phyloP scores from a whole-genome alignment of 2,888 invertebrate genomes.

The Limenitis camilla region DNA sequence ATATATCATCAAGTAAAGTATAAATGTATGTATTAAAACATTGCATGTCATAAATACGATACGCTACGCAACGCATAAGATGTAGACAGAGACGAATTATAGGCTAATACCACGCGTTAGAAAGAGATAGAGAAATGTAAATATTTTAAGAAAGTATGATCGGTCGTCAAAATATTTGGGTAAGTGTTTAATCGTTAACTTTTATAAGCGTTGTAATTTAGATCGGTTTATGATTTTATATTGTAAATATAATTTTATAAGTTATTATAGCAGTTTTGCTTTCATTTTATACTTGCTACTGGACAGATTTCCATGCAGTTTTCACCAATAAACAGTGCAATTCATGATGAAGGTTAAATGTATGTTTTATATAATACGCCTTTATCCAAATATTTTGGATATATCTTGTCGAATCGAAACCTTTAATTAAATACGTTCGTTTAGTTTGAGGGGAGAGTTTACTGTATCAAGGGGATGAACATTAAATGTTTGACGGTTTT shows the following conservation, averaged over 20 bases:
- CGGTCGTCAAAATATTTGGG: constrained; percentile 25
- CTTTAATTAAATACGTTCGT: too few relatives aligned
- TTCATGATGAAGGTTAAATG: too few relatives aligned
- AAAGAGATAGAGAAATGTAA: constrained; percentile 12
- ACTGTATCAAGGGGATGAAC: too few relatives aligned
- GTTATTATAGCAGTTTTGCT: too few relatives aligned
- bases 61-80: constrained; percentile 7
- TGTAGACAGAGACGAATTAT: not conserved
- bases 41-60: constrained; percentile 10
- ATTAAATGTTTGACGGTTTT: too few relatives aligned
- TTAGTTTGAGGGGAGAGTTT: too few relatives aligned
- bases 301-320: too few relatives aligned
- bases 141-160: constrained; percentile 25
- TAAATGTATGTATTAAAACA: not conserved
- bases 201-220: not conserved
- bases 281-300: too few relatives aligned
- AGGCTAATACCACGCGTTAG: not conserved
- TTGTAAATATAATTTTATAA: not conserved
- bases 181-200: constrained; percentile 5
- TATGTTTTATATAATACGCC: too few relatives aligned
- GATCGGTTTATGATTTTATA: not conserved
- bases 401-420: too few relatives aligned
- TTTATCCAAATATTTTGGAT: too few relatives aligned
- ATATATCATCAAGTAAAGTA: not conserved
- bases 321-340: too few relatives aligned